These are phyloP conservation scores for Isaurus tuberculatus DNA, from an alignment of 92 coral and sea anemone genomes.

Conservation along the genomic window DNA sequence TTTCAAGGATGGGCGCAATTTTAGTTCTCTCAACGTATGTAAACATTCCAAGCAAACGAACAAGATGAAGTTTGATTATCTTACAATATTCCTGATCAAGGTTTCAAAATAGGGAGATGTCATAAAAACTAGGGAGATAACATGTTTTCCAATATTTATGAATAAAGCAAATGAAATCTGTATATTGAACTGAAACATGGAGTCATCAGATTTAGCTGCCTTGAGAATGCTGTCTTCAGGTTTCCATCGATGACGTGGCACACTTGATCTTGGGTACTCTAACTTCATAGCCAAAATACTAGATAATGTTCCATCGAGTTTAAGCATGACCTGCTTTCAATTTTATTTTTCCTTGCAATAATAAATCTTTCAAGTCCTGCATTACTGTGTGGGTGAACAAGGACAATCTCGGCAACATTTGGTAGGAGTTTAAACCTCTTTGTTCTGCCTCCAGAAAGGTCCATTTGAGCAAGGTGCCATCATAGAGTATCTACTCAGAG, in stretches of 20 bases:
- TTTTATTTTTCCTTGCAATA: conserved; percentile 50
- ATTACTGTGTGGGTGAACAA: conserved; percentile 45
- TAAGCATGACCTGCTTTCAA: conserved; percentile 31
- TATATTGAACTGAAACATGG: no score
- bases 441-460: neutral
- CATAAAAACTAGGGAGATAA: no score
- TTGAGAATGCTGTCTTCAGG: conserved; percentile 39
- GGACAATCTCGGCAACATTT: conserved; percentile 40
- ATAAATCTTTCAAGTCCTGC: conserved; percentile 48
- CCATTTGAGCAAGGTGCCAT: conserved; percentile 30
- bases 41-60: no score
- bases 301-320: conserved; percentile 42
- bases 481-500: conserved; percentile 29
- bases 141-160: no score
- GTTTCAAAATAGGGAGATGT: no score
- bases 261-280: conserved; percentile 7
- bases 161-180: no score
- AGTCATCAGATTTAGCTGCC: neutral
- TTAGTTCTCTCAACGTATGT: no score
- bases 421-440: conserved; percentile 21
- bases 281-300: conserved; percentile 45
- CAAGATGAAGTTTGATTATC: no score
- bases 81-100: no score
- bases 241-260: conserved; percentile 39
- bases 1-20: no score